phyloP scores from a whole-genome alignment of 2,797 vertebrate genomes.

The Enoplosus armatus region DNA sequence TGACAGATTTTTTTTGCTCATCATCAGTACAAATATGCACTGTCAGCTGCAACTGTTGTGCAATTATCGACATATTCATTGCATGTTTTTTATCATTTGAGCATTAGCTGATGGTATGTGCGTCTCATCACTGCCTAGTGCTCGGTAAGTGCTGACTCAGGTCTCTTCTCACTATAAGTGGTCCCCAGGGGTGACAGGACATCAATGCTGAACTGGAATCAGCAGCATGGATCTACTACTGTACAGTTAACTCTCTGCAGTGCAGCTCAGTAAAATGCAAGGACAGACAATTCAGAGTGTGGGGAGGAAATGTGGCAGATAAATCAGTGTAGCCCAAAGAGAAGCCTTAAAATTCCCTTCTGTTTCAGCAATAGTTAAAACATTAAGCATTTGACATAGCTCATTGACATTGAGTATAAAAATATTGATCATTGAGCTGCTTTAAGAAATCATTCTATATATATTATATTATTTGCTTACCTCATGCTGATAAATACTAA shows the following conservation, averaged over 20 bases:
- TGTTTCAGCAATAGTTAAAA: not conserved
- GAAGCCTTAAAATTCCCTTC: not conserved
- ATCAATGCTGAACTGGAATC: conserved; percentile 79
- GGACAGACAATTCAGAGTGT: conserved; percentile 1
- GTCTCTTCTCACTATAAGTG: conserved; percentile 71
- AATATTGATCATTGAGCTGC: too few species aligned
- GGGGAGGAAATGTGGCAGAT: conserved; percentile 5
- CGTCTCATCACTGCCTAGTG: conserved; percentile 64
- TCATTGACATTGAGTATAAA: not conserved
- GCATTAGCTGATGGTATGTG: conserved; percentile 57
- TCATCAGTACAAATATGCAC: not conserved
- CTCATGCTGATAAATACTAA: not conserved
- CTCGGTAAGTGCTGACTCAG: conserved; percentile 76
- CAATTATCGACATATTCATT: conserved; percentile 22
- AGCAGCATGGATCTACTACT: conserved; percentile 71
- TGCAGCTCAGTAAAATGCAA: conserved; percentile 51
- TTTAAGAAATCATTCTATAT: not conserved
- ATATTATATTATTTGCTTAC: not conserved
- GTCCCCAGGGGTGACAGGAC: conserved; percentile 74
- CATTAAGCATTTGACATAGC: too few species aligned
- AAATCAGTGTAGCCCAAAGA: not conserved
- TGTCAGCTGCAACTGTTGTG: conserved; percentile 10
- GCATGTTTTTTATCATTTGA: conserved; percentile 11
- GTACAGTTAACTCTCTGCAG: conserved; percentile 60
- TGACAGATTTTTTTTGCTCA: not conserved